These are phyloP conservation scores for Pseudococcus longispinus DNA, from an alignment of 2,888 invertebrate genomes.

Conservation along the genomic window DNA sequence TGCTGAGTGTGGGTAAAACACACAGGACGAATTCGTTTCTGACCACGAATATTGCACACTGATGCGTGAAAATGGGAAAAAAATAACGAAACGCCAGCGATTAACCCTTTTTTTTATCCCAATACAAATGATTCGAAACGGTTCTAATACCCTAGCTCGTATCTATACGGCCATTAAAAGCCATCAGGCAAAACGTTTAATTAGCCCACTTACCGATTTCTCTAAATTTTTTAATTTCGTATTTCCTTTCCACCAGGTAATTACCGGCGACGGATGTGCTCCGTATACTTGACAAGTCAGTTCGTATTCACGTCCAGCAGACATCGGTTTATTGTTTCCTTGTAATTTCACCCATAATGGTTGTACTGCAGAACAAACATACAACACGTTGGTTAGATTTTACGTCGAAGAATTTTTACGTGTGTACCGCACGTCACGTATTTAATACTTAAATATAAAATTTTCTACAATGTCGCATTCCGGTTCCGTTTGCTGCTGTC, in stretches of 20 bases:
- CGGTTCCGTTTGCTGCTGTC: not conserved
- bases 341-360: slow-evolving; percentile 75
- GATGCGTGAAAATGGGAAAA: slow-evolving; percentile 26
- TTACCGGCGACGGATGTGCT: slow-evolving; percentile 75
- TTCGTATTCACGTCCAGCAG: slow-evolving; percentile 75
- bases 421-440: not conserved
- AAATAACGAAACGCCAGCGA: not conserved
- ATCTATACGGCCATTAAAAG: not conserved
- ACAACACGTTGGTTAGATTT: not conserved
- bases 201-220: slow-evolving; percentile 69
- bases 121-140: slow-evolving; percentile 36
- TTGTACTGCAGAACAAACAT: slow-evolving; percentile 67
- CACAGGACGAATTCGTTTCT: not conserved
- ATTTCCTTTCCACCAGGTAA: slow-evolving; percentile 81
- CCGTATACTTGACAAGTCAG: slow-evolving; percentile 77
- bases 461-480: not conserved
- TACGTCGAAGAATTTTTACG: not conserved
- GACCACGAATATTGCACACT: not conserved
- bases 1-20: not conserved
- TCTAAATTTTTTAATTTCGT: slow-evolving; percentile 72
- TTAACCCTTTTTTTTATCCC: not conserved
- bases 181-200: slow-evolving; percentile 8
- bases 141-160: not conserved
- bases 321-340: slow-evolving; percentile 75
- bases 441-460: slow-evolving; percentile 32